Evolutionary conservation across 1,140 invertebrate species (phyloP).

Genomic region (Drosophila dunni): DNA sequence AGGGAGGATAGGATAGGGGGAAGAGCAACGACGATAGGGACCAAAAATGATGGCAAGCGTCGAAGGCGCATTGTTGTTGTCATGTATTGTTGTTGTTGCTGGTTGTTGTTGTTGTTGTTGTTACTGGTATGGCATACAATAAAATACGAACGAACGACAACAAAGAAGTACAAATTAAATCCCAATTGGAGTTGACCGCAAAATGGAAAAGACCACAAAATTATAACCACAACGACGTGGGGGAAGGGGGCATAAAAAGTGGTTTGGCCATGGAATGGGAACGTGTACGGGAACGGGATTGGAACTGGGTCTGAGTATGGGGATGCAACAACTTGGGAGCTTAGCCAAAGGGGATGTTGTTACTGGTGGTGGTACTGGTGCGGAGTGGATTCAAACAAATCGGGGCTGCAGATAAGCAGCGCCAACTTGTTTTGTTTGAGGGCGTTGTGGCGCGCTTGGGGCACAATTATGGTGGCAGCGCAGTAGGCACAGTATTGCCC

Average conservation of each 20-base stretch:
- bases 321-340: constrained; percentile 51
- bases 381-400: constrained; percentile 36
- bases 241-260: constrained; percentile 8
- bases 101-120: constrained; percentile 52
- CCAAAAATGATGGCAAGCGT: constrained; percentile 62
- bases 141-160: constrained; percentile 80
- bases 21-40: background rate
- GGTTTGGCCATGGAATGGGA: too few relatives aligned
- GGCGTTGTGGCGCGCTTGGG: constrained; percentile 72
- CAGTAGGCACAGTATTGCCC: background rate
- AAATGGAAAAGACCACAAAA: constrained; percentile 82
- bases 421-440: constrained; percentile 74
- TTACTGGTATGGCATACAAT: constrained; percentile 69
- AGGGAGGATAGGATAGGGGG: background rate
- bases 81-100: constrained; percentile 56
- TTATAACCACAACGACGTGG: constrained; percentile 81
- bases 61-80: constrained; percentile 70
- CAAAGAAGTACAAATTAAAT: constrained; percentile 83
- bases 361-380: background rate
- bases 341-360: constrained; percentile 43
- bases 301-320: background rate
- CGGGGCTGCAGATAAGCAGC: constrained; percentile 73
- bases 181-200: constrained; percentile 82
- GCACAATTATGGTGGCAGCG: constrained; percentile 36
- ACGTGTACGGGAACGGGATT: too few relatives aligned